These are phyloP conservation scores for Plotosus lineatus DNA, from an alignment of 2,113 vertebrate genomes.

Conservation along the genomic window DNA sequence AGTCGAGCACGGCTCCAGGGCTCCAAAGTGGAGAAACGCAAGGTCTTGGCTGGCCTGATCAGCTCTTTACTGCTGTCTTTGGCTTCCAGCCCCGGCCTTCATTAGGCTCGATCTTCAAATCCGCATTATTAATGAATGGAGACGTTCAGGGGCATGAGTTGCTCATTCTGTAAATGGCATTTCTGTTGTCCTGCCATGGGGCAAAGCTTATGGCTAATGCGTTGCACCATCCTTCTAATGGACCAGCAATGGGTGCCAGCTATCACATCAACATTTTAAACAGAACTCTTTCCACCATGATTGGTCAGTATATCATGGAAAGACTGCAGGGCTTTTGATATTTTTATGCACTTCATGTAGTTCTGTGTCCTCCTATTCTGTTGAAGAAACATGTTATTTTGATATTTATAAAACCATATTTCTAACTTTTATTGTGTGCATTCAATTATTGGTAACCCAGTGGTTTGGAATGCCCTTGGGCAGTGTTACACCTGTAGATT, in stretches of 20 bases:
- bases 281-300: constrained; percentile 5
- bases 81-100: constrained; percentile 71
- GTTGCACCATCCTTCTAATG: constrained; percentile 66
- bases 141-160: constrained; percentile 70
- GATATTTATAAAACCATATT: constrained; percentile 47
- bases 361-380: constrained; percentile 6
- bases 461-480: constrained; percentile 36
- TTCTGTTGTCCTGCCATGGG: constrained; percentile 72
- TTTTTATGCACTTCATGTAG: constrained; percentile 35
- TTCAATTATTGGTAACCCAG: constrained; percentile 39
- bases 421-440: constrained; percentile 41
- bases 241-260: constrained; percentile 53
- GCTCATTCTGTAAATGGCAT: constrained; percentile 71
- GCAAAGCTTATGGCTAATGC: constrained; percentile 73
- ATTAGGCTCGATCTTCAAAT: constrained; percentile 69
- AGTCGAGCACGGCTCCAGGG: constrained; percentile 57
- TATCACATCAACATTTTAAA: constrained; percentile 47
- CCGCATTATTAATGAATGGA: constrained; percentile 76
- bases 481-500: constrained; percentile 26
- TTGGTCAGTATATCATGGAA: constrained; percentile 12
- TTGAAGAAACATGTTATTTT: constrained; percentile 23
- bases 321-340: constrained; percentile 55
- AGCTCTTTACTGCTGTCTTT: constrained; percentile 72
- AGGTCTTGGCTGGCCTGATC: constrained; percentile 68
- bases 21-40: constrained; percentile 58